Percentiles rank a stretch among this genome's conserved stretches.
These are phyloP conservation scores for Volucella inflata DNA, from an alignment of 2,888 invertebrate species.

Conservation along the genomic window DNA sequence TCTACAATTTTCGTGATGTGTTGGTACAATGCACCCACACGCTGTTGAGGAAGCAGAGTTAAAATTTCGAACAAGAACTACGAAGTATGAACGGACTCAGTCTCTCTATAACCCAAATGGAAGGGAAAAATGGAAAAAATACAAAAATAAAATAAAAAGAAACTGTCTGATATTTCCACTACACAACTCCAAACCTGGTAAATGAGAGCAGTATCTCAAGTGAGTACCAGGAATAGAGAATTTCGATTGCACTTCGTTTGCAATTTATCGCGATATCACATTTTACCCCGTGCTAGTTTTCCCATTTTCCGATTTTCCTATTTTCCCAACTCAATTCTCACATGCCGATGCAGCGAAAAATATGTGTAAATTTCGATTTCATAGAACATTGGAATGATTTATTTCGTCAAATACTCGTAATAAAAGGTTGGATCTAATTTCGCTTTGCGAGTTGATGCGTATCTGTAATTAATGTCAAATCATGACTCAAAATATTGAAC, in stretches of 20 bases:
- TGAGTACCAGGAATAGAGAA: slow-evolving; percentile 44
- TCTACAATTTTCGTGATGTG: slow-evolving; percentile 57
- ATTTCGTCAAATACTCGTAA: slow-evolving; percentile 59
- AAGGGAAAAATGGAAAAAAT: slow-evolving; percentile 16
- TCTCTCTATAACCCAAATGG: slow-evolving; percentile 10
- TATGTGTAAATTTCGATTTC: slow-evolving; percentile 65
- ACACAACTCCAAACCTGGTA: slow-evolving; percentile 11
- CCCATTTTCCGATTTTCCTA: slow-evolving; percentile 16
- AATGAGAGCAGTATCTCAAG: slow-evolving; percentile 14
- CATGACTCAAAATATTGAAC: not conserved
- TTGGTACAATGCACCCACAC: not conserved
- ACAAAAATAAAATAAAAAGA: slow-evolving; percentile 40
- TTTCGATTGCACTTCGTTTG: slow-evolving; percentile 39
- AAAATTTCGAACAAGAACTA: slow-evolving; percentile 30
- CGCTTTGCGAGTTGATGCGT: slow-evolving; percentile 26
- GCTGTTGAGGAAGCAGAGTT: slow-evolving; percentile 9
- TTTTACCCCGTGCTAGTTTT: slow-evolving; percentile 49
- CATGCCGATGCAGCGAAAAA: slow-evolving; percentile 27
- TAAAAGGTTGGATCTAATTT: slow-evolving; percentile 44
- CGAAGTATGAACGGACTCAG: slow-evolving; percentile 22
- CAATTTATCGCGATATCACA: slow-evolving; percentile 65
- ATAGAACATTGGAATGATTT: slow-evolving; percentile 66
- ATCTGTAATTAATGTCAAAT: slow-evolving; percentile 40
- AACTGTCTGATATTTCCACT: slow-evolving; percentile 39
- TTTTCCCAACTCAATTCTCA: not conserved